Evolutionary conservation across 2,797 vertebrate species (phyloP).

Genomic region (Odontamblyopus lacepedii): DNA sequence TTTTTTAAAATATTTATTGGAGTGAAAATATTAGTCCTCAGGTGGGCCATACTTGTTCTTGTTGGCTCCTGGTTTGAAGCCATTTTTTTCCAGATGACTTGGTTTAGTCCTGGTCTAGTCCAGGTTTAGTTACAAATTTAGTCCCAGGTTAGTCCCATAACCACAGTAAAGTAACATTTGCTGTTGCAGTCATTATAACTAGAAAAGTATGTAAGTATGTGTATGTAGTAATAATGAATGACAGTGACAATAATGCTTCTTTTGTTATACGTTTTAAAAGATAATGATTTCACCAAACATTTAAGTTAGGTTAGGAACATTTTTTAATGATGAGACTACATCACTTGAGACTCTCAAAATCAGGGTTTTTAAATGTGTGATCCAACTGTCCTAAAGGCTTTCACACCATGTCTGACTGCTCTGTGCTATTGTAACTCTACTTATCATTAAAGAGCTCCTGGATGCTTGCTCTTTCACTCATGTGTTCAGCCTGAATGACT

Average conservation of each 20-base stretch:
- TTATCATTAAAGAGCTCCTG: background rate
- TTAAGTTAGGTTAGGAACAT: no score
- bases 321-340: background rate
- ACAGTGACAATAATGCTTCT: no score
- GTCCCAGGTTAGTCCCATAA: background rate
- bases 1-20: no score
- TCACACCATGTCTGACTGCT: background rate
- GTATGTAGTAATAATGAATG: no score
- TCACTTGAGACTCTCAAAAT: background rate
- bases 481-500: conserved; percentile 18
- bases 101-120: no score
- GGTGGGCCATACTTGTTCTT: no score
- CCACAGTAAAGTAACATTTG: background rate
- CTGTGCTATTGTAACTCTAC: background rate
- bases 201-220: background rate
- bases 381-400: background rate
- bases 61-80: no score
- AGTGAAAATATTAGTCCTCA: no score
- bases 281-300: no score
- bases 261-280: no score
- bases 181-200: background rate
- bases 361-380: background rate
- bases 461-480: conserved; percentile 10
- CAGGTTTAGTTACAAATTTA: no score
- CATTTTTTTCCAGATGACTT: no score